These are phyloP conservation scores for Sandelia bainsii DNA, from an alignment of 2,797 vertebrate species.

Conservation along the genomic window DNA sequence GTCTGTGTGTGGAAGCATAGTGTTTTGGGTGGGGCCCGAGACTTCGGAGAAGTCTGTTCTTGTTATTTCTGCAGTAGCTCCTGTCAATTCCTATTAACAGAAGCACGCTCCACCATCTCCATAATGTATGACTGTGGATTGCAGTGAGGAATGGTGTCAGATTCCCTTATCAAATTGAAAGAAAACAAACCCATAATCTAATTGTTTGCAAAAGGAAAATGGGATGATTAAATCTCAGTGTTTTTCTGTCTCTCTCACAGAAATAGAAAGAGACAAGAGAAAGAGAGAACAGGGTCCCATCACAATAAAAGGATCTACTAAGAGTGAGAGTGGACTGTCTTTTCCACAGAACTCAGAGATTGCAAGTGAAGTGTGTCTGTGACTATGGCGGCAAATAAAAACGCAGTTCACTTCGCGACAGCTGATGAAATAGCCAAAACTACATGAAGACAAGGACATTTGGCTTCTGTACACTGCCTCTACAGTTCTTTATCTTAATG, in stretches of 20 bases:
- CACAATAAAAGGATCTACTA: constrained; percentile 9
- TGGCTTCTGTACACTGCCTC: constrained; percentile 60
- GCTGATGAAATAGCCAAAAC: constrained; percentile 51
- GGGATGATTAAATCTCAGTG: constrained; percentile 72
- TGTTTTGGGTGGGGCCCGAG: constrained; percentile 60
- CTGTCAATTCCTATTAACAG: constrained; percentile 77
- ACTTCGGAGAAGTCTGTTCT: constrained; percentile 55
- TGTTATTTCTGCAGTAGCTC: constrained; percentile 68
- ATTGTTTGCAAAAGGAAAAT: constrained; percentile 76
- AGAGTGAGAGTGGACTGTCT: background rate
- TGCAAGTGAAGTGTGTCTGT: constrained; percentile 30
- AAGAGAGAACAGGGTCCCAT: constrained; percentile 21
- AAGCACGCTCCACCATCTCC: constrained; percentile 63
- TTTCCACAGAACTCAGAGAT: constrained; percentile 18
- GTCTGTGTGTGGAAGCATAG: constrained; percentile 3
- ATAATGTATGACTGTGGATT: constrained; percentile 70
- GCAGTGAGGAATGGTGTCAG: constrained; percentile 59
- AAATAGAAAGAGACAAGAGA: constrained; percentile 37
- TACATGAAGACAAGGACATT: constrained; percentile 57
- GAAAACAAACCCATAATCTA: constrained; percentile 75
- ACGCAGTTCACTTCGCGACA: constrained; percentile 35
- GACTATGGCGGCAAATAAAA: constrained; percentile 44
- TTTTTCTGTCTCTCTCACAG: constrained; percentile 48
- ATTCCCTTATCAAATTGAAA: constrained; percentile 70
- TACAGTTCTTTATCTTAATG: constrained; percentile 79